Base-by-base conservation (phyloP, 2,888 invertebrate species). In the Eupeodes latifasciatus region DNA sequence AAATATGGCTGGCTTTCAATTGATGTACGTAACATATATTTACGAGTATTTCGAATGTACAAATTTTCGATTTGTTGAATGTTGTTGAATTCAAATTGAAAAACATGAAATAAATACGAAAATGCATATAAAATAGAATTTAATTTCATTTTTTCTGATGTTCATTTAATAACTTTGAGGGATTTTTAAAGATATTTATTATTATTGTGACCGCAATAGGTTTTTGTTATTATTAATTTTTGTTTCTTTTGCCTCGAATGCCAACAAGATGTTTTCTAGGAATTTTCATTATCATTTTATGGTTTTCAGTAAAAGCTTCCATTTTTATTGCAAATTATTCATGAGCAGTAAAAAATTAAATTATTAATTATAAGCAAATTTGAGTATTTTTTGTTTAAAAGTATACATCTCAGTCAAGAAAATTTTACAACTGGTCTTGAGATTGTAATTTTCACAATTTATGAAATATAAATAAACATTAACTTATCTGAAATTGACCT, bases 321-420 rank as follows among this genome's bases (percentile, higher is more conserved):
- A 51, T 34, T 67, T 67, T 64, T 51, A 67, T 51, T 67, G 34
- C 14, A 47, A 67, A 49, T 49, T 27, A 27, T 66, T 66, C 12
- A 66, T 19, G 49, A 49, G 49, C 66, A 49, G 10, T 66, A 66
- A 49, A 34, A 57, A 62, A 44, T 16, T 19, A 27, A 62, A 64
- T 47, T 36, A 53, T 36, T 67, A 51, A 67, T 67, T 51, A 53
- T 34, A 51, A 5, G 5, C 0, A 11, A 11, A 36, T 36, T 34
- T 53, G 11, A 16, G 49, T 16, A 34, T 12, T 40, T 62, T 7
- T 7, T 16, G 12, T 47, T 11, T 11, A 47, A 12, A 12, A 1
- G 40, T 3, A 27, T 40, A 7, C 40, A 40, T 40, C 40, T 40
- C 40, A 40, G 1, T 9, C 40, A 9, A 27, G 2, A 27, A 27